phyloP scores from a whole-genome alignment of 2,888 invertebrate species.

The Pristionchus arcanus region DNA sequence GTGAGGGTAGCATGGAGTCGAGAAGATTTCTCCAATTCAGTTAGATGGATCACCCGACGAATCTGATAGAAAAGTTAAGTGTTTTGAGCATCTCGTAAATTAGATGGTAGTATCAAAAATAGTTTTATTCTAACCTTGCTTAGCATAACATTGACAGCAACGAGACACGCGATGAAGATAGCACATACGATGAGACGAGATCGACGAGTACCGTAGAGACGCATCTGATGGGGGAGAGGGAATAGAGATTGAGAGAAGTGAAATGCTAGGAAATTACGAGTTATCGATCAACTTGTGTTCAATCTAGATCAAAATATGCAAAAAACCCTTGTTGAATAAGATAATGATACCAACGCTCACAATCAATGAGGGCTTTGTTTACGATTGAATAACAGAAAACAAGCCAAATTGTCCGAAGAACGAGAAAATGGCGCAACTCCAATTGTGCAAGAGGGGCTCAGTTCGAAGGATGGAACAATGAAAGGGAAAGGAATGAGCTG shows the following conservation, averaged over 20 bases:
- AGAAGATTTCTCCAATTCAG: constrained; percentile 41
- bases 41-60: constrained; percentile 44
- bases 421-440: constrained; percentile 7
- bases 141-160: constrained; percentile 31
- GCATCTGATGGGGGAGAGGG: background rate
- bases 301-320: background rate
- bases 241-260: no score
- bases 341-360: background rate
- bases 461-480: constrained; percentile 44
- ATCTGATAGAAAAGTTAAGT: background rate
- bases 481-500: constrained; percentile 21
- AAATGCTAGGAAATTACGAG: background rate
- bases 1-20: constrained; percentile 7
- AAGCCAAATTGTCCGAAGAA: background rate
- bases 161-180: constrained; percentile 32
- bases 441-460: constrained; percentile 27
- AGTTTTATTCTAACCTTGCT: background rate
- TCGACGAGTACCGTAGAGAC: constrained; percentile 34
- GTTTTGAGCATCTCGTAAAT: background rate
- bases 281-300: background rate
- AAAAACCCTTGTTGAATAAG: background rate
- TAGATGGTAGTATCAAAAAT: background rate
- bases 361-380: background rate
- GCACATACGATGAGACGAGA: constrained; percentile 19
- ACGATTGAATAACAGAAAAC: background rate